These are phyloP conservation scores for Plectus sambesii DNA, from an alignment of 1,140 invertebrate species.

Conservation along the genomic window DNA sequence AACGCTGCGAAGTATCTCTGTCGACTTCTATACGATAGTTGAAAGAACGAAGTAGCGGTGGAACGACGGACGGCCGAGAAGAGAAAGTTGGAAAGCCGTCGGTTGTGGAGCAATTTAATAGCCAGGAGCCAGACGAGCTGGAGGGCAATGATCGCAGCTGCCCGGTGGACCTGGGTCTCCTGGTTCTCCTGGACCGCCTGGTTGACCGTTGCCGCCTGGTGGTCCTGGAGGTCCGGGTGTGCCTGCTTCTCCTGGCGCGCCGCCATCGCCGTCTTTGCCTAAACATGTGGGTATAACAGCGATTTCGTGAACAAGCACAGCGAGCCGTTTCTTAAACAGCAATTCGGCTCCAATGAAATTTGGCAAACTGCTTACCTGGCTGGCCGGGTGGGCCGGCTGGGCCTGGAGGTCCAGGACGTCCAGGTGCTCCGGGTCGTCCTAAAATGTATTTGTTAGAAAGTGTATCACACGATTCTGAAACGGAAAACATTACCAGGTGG, in stretches of 20 bases:
- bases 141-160: neutral
- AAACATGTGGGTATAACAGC: too few species aligned
- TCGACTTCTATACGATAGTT: too few species aligned
- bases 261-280: conserved; percentile 21
- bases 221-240: conserved; percentile 16
- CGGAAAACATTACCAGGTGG: conserved; percentile 20
- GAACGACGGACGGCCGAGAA: too few species aligned
- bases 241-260: conserved; percentile 16
- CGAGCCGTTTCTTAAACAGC: too few species aligned
- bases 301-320: too few species aligned
- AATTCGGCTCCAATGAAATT: neutral
- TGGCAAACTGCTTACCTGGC: conserved; percentile 12
- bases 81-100: too few species aligned
- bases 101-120: too few species aligned
- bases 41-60: too few species aligned
- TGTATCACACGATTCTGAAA: too few species aligned
- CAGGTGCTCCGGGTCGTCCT: conserved; percentile 23
- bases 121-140: neutral
- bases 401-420: conserved; percentile 20
- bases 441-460: too few species aligned
- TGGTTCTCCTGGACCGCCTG: conserved; percentile 5
- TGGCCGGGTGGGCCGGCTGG: conserved; percentile 17
- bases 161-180: too few species aligned
- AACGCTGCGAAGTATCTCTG: too few species aligned
- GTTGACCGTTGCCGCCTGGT: conserved; percentile 13